Evolutionary conservation across 2,113 vertebrate species (phyloP).

Genomic region (Mugil cephalus): DNA sequence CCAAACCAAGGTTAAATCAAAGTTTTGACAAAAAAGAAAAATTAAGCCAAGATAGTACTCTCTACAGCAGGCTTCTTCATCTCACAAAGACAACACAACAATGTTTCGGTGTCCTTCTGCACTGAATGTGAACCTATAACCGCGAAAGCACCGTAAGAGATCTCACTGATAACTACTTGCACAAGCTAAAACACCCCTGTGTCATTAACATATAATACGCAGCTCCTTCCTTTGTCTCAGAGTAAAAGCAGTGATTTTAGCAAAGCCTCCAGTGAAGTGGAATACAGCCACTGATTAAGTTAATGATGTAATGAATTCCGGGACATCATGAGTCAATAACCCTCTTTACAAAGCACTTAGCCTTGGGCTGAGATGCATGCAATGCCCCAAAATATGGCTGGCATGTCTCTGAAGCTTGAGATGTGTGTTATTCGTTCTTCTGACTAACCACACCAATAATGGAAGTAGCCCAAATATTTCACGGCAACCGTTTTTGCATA

Average conservation of each 20-base stretch:
- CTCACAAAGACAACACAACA: no score
- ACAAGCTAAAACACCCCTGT: no score
- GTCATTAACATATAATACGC: background rate
- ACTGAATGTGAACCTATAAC: no score
- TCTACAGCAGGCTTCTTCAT: no score
- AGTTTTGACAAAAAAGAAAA: background rate
- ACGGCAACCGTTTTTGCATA: background rate
- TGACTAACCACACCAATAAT: background rate
- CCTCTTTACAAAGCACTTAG: slow-evolving; percentile 9
- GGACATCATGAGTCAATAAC: slow-evolving; percentile 24
- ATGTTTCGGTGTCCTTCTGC: no score
- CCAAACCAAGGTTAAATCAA: no score
- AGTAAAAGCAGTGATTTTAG: background rate
- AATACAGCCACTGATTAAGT: slow-evolving; percentile 23
- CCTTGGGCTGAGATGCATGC: slow-evolving; percentile 13
- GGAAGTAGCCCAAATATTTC: background rate
- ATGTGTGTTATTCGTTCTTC: background rate
- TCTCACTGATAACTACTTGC: no score
- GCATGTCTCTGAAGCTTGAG: background rate
- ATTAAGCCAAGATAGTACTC: background rate
- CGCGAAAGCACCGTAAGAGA: no score
- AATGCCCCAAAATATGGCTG: background rate
- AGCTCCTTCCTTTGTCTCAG: background rate
- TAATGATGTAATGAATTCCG: slow-evolving; percentile 38
- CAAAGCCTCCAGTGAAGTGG: slow-evolving; percentile 15